Base-by-base conservation (phyloP, 2,888 invertebrate genomes). In the Erebia epiphron region DNA sequence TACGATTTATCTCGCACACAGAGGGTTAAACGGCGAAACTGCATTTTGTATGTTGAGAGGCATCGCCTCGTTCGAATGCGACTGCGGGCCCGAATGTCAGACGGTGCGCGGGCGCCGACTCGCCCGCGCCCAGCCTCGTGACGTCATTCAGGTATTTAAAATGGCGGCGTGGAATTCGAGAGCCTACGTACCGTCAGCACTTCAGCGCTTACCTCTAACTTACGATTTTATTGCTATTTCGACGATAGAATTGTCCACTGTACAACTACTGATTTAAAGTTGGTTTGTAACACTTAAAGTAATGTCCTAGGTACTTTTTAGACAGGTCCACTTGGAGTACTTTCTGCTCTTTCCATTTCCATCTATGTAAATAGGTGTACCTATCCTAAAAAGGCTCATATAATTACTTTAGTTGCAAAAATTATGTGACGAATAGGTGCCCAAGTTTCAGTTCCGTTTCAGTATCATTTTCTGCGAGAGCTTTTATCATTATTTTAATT, bases 101-200 rank as follows among this genome's bases (percentile, higher is more conserved):
- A 69, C 74, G 83, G 80, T 87, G 90, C 86, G 88, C 88, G 82
- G 79, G 87, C 89, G 88, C 87, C 82, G 82, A 79, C 79, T 83
- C 83, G 85, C 88, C 89, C 90, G 89, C 90, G 89, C 91, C 91
- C 89, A 87, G 83, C 83, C 81, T 79, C 82, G 87, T 92, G 92
- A 93, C 93, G 92, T 92, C 92, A 93, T 83, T 78, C 71, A 78
- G 91, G 91, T 91, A 93, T 93, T 92, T 91, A 93, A 92, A 89
- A 93, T 93, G 93, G 93, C 92, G 86, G 86, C 84, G 73, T 78
- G 91, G 92, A 91, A 92, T 93, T 86, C 86, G 92, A 92, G 91
- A 92, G 89, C 92, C 92, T 91, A 88, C 87, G 82, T 76, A 75
- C 75, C 70, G 71, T 68, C 75, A 68, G 66, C 73, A 71, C 82